A percentile compares a stretch with the other conserved stretches of the same genome.
phyloP scores from a whole-genome alignment of 1,140 invertebrate species.

The Agrypnia vestita region DNA sequence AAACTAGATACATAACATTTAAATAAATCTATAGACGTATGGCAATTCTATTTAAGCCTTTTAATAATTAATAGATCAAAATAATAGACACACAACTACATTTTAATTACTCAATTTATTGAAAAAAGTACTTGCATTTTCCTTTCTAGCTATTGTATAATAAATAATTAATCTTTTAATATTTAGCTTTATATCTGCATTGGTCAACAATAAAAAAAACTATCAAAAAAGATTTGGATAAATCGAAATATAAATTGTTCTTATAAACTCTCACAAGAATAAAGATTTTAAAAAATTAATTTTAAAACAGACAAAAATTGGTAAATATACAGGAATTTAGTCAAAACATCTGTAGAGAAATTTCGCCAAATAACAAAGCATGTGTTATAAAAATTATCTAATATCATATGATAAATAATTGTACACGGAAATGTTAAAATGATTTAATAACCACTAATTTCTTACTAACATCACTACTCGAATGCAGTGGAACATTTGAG shows the following conservation, averaged over 20 bases:
- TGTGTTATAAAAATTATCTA: no score
- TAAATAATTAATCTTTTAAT: slow-evolving; percentile 19
- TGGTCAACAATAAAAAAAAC: background rate
- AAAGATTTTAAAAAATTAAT: no score
- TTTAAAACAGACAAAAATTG: no score
- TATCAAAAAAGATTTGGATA: background rate
- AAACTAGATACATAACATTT: slow-evolving; percentile 51
- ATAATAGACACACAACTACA: slow-evolving; percentile 4
- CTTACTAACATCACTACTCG: no score
- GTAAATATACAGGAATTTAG: no score
- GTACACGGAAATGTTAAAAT: no score
- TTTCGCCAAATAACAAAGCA: no score
- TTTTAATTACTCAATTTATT: slow-evolving; percentile 10
- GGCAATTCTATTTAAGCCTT: slow-evolving; percentile 54
- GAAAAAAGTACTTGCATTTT: background rate
- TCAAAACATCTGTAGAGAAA: no score
- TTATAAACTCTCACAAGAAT: background rate
- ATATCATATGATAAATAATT: no score
- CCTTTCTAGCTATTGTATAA: slow-evolving; percentile 20
- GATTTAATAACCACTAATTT: no score
- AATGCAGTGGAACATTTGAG: no score
- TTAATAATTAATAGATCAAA: slow-evolving; percentile 37
- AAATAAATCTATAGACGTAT: slow-evolving; percentile 57
- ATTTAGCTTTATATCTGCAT: background rate
- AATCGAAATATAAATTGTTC: background rate